Evolutionary conservation across 2,113 vertebrate species (phyloP).

Genomic region (Australoheros scitulus): DNA sequence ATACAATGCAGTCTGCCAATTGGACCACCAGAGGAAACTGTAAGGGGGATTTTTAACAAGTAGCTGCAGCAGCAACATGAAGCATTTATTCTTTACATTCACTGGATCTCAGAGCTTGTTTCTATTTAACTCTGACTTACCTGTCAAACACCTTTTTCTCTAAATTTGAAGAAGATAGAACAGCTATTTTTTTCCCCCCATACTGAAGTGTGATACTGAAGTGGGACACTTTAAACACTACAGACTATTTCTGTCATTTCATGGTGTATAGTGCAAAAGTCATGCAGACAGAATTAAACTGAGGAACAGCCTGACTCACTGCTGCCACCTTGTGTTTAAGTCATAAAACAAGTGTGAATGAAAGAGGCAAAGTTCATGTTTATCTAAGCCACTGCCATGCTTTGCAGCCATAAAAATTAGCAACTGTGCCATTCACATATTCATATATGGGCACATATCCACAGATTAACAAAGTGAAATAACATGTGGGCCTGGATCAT

Average conservation of each 20-base stretch:
- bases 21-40: slow-evolving; percentile 57
- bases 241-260: not conserved
- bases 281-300: not conserved
- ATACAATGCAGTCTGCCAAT: slow-evolving; percentile 58
- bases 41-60: slow-evolving; percentile 23
- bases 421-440: not conserved
- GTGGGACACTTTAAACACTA: not conserved
- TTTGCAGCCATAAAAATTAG: not conserved
- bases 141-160: not conserved
- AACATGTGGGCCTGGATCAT: not conserved
- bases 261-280: not conserved
- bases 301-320: slow-evolving; percentile 42
- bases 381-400: not conserved
- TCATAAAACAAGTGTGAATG: no score
- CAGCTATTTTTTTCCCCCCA: not conserved
- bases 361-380: not conserved
- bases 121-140: not conserved
- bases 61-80: slow-evolving; percentile 20
- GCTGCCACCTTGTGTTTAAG: slow-evolving; percentile 72
- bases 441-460: not conserved
- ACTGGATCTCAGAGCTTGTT: slow-evolving; percentile 9
- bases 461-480: not conserved
- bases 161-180: not conserved
- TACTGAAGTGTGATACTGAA: not conserved
- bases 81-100: slow-evolving; percentile 27